Percentiles rank a stretch among this genome's conserved stretches.
These are phyloP conservation scores for Staurois parvus DNA, from an alignment of 2,797 vertebrate genomes.

Conservation along the genomic window DNA sequence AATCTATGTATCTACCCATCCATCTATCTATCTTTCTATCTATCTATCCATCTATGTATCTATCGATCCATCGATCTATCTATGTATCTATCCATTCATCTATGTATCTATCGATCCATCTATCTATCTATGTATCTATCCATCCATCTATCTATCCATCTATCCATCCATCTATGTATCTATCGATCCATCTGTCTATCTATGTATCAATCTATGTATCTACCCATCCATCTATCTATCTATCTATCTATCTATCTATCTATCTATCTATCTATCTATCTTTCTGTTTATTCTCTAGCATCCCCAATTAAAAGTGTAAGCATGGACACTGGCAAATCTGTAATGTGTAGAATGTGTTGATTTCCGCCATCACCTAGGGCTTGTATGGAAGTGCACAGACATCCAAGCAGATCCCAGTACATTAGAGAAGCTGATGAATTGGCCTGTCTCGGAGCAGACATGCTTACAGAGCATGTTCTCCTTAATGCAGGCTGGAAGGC, in stretches of 20 bases:
- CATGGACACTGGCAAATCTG: neutral
- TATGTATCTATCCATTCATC: no score
- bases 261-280: neutral
- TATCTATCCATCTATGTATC: no score
- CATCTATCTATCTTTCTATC: no score
- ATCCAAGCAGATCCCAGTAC: neutral
- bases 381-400: slow-evolving; percentile 13
- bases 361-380: neutral
- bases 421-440: neutral
- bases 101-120: no score
- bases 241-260: neutral
- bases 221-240: no score
- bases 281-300: neutral
- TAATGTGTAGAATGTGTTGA: slow-evolving; percentile 19
- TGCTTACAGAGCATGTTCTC: slow-evolving; percentile 11
- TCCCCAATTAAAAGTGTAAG: neutral
- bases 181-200: no score
- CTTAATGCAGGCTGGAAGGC: slow-evolving; percentile 40
- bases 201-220: no score
- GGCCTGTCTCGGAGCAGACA: slow-evolving; percentile 18
- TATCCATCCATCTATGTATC: no score
- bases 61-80: no score
- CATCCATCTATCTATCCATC: neutral
- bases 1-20: no score
- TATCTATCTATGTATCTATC: no score